Conservation (phyloP, 1,140 invertebrate genomes). For the Diabrotica undecimpunctata region DNA sequence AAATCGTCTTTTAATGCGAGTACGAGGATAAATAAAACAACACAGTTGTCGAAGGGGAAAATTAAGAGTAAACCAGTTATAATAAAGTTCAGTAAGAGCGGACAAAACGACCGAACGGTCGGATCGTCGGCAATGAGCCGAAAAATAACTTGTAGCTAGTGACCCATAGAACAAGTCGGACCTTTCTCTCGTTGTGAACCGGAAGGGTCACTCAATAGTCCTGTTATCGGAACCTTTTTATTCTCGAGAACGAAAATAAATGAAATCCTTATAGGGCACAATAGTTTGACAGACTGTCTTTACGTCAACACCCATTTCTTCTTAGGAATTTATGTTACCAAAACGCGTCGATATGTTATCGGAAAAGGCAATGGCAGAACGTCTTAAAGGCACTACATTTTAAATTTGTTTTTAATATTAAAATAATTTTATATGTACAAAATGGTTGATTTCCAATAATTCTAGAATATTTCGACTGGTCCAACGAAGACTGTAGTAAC, state of each 20-base stretch:
- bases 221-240: conserved; percentile 31
- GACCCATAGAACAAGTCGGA: conserved; percentile 26
- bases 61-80: not conserved
- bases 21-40: not conserved
- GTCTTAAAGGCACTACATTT: too few species aligned
- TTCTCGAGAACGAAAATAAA: conserved; percentile 33
- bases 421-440: too few species aligned
- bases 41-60: not conserved
- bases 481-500: too few species aligned
- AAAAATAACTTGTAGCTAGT: conserved; percentile 26
- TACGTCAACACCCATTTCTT: conserved; percentile 27
- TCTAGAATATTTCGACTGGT: too few species aligned
- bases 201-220: conserved; percentile 35
- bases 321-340: conserved; percentile 11
- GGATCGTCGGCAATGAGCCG: conserved; percentile 19
- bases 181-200: conserved; percentile 24
- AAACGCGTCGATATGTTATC: conserved; percentile 17
- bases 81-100: conserved; percentile 10
- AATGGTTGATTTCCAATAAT: too few species aligned
- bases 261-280: conserved; percentile 34
- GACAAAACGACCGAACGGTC: conserved; percentile 6
- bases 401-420: too few species aligned
- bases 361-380: not conserved
- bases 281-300: conserved; percentile 30
- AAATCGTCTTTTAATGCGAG: not conserved